Evolutionary conservation across 2,888 invertebrate genomes (phyloP).

Genomic region (Ellobium chinense): DNA sequence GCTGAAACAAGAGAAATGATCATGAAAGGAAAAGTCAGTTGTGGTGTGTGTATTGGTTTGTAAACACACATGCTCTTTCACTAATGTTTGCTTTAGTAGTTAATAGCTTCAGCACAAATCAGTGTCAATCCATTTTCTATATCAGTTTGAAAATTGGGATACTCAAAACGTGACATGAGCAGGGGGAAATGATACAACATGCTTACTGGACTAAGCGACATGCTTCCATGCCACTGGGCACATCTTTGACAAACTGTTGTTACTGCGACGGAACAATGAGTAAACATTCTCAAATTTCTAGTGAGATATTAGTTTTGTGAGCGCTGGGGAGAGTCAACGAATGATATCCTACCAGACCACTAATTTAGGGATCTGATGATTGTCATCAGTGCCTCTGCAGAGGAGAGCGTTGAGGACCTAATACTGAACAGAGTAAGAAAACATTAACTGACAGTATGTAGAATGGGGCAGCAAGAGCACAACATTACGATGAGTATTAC

Average conservation of each 20-base stretch:
- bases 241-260: not conserved
- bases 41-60: constrained; percentile 16
- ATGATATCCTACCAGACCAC: constrained; percentile 17
- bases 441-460: not conserved
- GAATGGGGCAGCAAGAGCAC: not conserved
- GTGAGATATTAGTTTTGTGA: constrained; percentile 29
- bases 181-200: constrained; percentile 46
- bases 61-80: constrained; percentile 19
- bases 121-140: constrained; percentile 4
- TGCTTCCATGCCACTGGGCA: constrained; percentile 49
- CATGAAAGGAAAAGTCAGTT: constrained; percentile 12
- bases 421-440: constrained; percentile 28
- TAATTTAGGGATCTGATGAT: constrained; percentile 7
- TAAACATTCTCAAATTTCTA: constrained; percentile 23
- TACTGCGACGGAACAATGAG: constrained; percentile 11
- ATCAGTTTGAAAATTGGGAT: constrained; percentile 16
- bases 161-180: constrained; percentile 33
- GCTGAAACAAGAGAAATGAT: constrained; percentile 34
- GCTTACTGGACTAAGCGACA: constrained; percentile 51
- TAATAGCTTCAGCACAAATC: constrained; percentile 14
- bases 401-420: constrained; percentile 1
- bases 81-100: constrained; percentile 3
- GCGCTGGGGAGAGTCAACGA: constrained; percentile 5
- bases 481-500: not conserved
- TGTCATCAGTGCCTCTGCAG: constrained; percentile 6